Base-by-base conservation (phyloP, 2,888 invertebrate genomes). In the Lottia scabra region DNA sequence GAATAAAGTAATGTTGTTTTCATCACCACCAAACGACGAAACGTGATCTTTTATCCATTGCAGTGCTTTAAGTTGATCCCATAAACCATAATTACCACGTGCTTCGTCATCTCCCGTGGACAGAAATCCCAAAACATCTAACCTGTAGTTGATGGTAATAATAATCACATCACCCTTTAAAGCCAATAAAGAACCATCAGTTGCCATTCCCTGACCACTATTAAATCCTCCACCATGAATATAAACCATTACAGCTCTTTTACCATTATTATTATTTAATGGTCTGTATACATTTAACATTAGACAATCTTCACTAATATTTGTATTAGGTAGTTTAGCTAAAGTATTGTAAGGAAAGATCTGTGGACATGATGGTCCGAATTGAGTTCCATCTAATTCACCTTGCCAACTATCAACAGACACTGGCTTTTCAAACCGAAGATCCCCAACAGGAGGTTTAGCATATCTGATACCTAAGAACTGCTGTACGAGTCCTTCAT, bases 131-230 rank as follows among this genome's bases (percentile, higher is more conserved):
- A 97, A 92, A 2, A 95, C 95, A 16, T 96, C 96, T 3, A 97
- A 95, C 78, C 97, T 93, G 89, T 97, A 97, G 90, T 97, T 97
- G 94, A 97, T 95, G n/a, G 96, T 94, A 44, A 96, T 96, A 81
- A 96, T 92, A 77, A 97, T 93, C 71, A 97, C 92, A 87, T 96
- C 94, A 89, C 96, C 95, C 90, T 95, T 94, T 2, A 95, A 93
- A n/a, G 94, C 95, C 73, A 96, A 90, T 77, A 95, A 95, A 90
- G 94, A 94, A 75, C 95, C 95, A 90, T 97, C 96, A 90, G 97
- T 97, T 83, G 97, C 91, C 23, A 96, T 95, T 76, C 94, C 94
- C 46, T 96, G 94, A 56, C 97, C 97, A 66, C 95, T 95, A 91
- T 95, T 96, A 82, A 91, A 90, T 5, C 90, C 90, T 19, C 90